Evolutionary conservation across 2,113 vertebrate species (phyloP).

Genomic region (Seriola aureovittata): DNA sequence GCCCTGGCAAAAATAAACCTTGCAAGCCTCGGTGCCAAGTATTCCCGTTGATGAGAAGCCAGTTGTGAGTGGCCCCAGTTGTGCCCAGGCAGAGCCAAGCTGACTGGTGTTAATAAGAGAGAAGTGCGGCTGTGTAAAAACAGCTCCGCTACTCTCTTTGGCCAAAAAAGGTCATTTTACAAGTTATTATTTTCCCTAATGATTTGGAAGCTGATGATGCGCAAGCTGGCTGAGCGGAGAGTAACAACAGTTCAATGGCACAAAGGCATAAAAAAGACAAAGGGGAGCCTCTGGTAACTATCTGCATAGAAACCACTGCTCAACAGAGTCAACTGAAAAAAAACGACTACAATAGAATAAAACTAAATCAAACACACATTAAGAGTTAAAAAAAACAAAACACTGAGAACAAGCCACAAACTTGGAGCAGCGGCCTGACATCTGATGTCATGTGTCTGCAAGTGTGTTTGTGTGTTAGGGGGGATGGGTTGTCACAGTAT

Average conservation of each 20-base stretch:
- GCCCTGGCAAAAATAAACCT: slow-evolving; percentile 68
- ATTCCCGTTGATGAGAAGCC: slow-evolving; percentile 71
- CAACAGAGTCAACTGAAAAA: slow-evolving; percentile 48
- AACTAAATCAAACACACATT: background rate
- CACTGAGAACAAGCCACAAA: slow-evolving; percentile 10
- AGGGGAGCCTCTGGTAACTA: slow-evolving; percentile 14
- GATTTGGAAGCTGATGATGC: slow-evolving; percentile 24
- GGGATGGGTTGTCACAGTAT: slow-evolving; percentile 53
- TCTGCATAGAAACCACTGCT: slow-evolving; percentile 54
- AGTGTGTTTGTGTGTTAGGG: slow-evolving; percentile 28
- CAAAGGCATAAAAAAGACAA: background rate
- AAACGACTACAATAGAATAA: background rate
- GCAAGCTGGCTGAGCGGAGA: background rate
- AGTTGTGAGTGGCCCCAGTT: slow-evolving; percentile 68
- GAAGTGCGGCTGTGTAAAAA: slow-evolving; percentile 34
- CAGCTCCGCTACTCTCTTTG: slow-evolving; percentile 36
- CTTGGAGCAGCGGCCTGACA: background rate
- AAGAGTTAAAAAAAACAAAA: background rate
- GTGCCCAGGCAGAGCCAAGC: slow-evolving; percentile 56
- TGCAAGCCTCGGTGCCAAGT: slow-evolving; percentile 54
- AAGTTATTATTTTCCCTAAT: slow-evolving; percentile 58
- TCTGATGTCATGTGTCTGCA: slow-evolving; percentile 19
- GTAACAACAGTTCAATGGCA: background rate
- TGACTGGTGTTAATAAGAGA: slow-evolving; percentile 69
- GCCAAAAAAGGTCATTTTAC: slow-evolving; percentile 67